phyloP scores from a whole-genome alignment of 1,140 invertebrate genomes.

The Potamilus streckersoni region DNA sequence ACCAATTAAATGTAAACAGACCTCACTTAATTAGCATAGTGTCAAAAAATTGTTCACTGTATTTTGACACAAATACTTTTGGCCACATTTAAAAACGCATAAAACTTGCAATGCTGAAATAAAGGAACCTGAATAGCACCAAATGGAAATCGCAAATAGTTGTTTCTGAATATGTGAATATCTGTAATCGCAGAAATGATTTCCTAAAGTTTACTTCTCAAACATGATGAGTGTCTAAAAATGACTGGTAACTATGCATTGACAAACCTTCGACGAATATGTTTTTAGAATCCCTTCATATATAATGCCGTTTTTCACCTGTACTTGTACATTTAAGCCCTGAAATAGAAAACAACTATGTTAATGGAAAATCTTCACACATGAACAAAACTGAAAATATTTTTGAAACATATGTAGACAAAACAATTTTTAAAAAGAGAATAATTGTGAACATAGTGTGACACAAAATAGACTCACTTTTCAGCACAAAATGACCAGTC shows the following conservation, averaged over 20 bases:
- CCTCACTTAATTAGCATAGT: too few relatives aligned
- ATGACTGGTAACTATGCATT: background rate
- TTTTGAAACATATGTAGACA: slow-evolving; percentile 25
- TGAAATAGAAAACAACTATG: slow-evolving; percentile 37
- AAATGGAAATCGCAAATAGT: background rate
- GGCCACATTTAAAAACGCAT: too few relatives aligned
- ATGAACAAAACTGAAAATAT: slow-evolving; percentile 30
- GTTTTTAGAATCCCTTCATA: slow-evolving; percentile 90
- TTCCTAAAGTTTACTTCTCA: background rate
- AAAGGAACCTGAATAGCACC: background rate
- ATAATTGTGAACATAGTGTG: slow-evolving; percentile 68
- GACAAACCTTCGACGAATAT: slow-evolving; percentile 77
- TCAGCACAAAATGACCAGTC: too few relatives aligned
- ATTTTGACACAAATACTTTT: too few relatives aligned
- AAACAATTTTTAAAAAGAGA: background rate
- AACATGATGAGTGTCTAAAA: background rate
- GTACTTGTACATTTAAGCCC: slow-evolving; percentile 70
- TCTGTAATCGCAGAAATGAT: background rate
- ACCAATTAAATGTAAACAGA: too few relatives aligned
- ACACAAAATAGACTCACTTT: too few relatives aligned
- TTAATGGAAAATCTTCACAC: slow-evolving; percentile 30
- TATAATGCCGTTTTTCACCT: slow-evolving; percentile 82
- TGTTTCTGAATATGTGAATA: background rate
- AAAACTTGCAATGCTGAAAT: too few relatives aligned
- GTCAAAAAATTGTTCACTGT: too few relatives aligned